phyloP scores from a whole-genome alignment of 2,888 invertebrate genomes.

The Pogonocherus hispidulus region DNA sequence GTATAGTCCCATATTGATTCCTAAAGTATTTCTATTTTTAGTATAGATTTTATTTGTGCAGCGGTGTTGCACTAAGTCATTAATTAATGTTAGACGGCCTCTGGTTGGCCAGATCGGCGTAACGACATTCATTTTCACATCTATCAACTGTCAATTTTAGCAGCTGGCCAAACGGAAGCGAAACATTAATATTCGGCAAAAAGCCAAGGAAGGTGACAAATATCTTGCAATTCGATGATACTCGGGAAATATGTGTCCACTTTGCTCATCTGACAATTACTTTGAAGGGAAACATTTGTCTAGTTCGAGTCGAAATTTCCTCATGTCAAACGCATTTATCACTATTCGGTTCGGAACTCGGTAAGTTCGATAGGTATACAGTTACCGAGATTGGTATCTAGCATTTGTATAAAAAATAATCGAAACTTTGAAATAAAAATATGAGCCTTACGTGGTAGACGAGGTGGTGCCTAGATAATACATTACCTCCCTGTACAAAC shows the following conservation, averaged over 20 bases:
- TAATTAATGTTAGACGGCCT: too few relatives aligned
- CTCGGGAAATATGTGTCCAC: constrained; percentile 8
- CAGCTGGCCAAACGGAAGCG: constrained; percentile 20
- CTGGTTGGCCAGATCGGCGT: neutral
- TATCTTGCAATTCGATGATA: constrained; percentile 8
- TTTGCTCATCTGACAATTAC: constrained; percentile 5
- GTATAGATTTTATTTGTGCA: too few relatives aligned
- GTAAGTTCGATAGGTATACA: too few relatives aligned
- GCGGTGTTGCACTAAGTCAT: too few relatives aligned
- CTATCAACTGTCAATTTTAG: constrained; percentile 19
- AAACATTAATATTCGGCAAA: constrained; percentile 26
- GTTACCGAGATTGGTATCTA: too few relatives aligned
- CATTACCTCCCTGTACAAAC: too few relatives aligned
- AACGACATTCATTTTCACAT: neutral
- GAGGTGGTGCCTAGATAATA: too few relatives aligned
- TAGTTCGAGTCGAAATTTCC: neutral
- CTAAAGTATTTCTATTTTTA: too few relatives aligned
- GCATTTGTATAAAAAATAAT: too few relatives aligned
- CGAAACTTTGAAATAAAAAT: too few relatives aligned
- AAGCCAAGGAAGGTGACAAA: constrained; percentile 15
- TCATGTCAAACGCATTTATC: neutral
- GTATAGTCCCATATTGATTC: too few relatives aligned
- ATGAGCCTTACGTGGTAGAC: too few relatives aligned
- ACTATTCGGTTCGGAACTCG: neutral
- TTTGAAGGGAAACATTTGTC: neutral